phyloP scores from a whole-genome alignment of 2,888 invertebrate species.

The Zelleria hepariella region DNA sequence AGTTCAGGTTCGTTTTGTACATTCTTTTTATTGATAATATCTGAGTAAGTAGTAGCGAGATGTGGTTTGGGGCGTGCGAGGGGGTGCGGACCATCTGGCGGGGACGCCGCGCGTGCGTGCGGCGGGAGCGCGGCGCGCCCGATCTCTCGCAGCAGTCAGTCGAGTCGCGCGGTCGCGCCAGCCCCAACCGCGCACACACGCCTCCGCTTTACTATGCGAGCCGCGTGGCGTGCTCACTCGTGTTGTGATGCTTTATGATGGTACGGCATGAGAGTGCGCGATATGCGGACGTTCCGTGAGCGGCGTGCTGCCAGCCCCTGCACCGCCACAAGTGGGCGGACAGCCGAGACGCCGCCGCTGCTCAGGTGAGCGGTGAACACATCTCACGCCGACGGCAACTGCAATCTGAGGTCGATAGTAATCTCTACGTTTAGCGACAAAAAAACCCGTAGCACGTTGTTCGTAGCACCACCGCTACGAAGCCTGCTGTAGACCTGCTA shows the following conservation, averaged over 20 bases:
- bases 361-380: slow-evolving; percentile 61
- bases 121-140: slow-evolving; percentile 43
- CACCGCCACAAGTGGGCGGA: slow-evolving; percentile 67
- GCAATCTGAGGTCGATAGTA: slow-evolving; percentile 60
- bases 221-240: slow-evolving; percentile 55
- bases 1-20: slow-evolving; percentile 43
- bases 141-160: slow-evolving; percentile 35
- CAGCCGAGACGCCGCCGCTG: slow-evolving; percentile 49
- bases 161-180: slow-evolving; percentile 35
- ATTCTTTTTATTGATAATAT: slow-evolving; percentile 72
- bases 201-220: slow-evolving; percentile 42
- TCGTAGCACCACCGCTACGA: background rate
- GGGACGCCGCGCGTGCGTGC: slow-evolving; percentile 46
- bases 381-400: slow-evolving; percentile 46
- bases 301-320: slow-evolving; percentile 36
- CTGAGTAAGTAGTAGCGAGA: slow-evolving; percentile 61
- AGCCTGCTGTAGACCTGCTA: background rate
- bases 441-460: background rate
- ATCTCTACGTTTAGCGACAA: slow-evolving; percentile 13
- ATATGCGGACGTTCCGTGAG: slow-evolving; percentile 67
- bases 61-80: slow-evolving; percentile 43
- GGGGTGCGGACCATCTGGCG: slow-evolving; percentile 16
- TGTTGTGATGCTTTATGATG: slow-evolving; percentile 69
- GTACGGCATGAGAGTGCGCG: slow-evolving; percentile 63
- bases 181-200: slow-evolving; percentile 17